Evolutionary conservation across 2,888 invertebrate genomes (phyloP), one percentile per base, ranked within the genome.

Genomic region (Caenorhabditis parvicauda): DNA sequence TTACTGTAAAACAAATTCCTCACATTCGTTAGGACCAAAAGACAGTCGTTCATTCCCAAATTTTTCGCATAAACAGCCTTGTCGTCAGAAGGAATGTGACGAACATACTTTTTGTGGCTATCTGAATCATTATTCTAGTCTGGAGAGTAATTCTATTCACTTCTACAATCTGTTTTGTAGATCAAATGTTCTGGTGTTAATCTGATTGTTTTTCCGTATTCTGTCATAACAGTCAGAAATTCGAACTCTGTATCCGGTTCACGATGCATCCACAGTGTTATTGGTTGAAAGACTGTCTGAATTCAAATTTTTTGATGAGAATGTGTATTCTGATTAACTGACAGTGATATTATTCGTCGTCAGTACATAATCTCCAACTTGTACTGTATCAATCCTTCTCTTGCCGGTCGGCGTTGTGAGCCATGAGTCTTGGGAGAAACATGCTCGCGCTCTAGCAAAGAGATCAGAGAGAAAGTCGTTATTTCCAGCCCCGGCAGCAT

Each of bases 351-450:
- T 19, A 39, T 53, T 54, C 1, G 69, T 65, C 2, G 69, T 67
- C 29, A 68, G 47, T 7, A 69, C 63, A 43, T 54, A 64, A 48
- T 69, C 69, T 12, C 67, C 67, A 37, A 69, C 29, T 19, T 62
- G 49, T 5, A 69, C 35, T 38, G 61, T 35, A 32, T 64, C 69
- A 66, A 69, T 69, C 9, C 63, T 56, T 38, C 58, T 61, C 47
- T 67, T 67, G 0, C 69, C 69, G 14, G 28, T 27, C 4, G 66
- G 67, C 21, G 69, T 69, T 2, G 64, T 64, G 1, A 69, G 59
- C 66, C 64, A 67, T 14, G 69, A 67, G 44, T 69, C 69, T 14
- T 48, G 19, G 5, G 69, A 69, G 46, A 69, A 69, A 25, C 69
- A 69, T 3, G 62, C 68, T 14, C 62, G n/a, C n/a, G n/a, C n/a